Evolutionary conservation across 2,888 invertebrate species (phyloP), one percentile per base, ranked within the genome.

Genomic region (Polymixis flavicincta): DNA sequence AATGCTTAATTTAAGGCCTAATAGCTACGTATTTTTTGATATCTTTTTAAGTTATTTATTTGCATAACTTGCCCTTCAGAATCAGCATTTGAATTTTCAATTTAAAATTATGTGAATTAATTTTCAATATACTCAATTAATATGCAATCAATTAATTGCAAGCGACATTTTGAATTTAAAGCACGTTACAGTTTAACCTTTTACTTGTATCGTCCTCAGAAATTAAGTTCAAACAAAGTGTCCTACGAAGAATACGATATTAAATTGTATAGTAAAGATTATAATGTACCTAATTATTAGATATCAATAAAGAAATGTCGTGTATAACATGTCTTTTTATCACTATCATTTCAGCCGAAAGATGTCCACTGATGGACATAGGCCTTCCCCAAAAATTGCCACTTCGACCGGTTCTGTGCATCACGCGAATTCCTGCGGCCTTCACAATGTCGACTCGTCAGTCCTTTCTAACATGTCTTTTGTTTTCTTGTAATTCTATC

Each of bases 1-100:
- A 77, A 67, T 73, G 37, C 9, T 82, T 80, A 76, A 63, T 76
- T 76, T 85, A 82, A 81, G 85, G 83, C 85, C 84, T 83, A 84
- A 83, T 78, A 72, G 69, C 84, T 75, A 68, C 70, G 68, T 78
- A 76, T 72, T 72, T 78, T 84, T 85, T 78, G 80, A 82, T 82
- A 82, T 84, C 75, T 50, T 32, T 74, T 84, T 87, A 86, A 88
- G 70, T 88, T 86, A 88, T 88, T 85, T 86, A 88, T 87, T 88
- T 71, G 77, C 81, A 80, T 80, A 22, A 74, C 84, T 88, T 88
- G 85, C 82, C 79, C 22, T 28, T 63, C 61, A 63, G 55, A 68
- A 70, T 52, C 81, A 45, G 48, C 57, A 76, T 76, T 71, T 65
- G 76, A 60, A 22, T 45, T 25, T 66, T 11, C 6, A n/a, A 52